These are phyloP conservation scores for Spondyliosoma cantharus DNA, from an alignment of 2,797 vertebrate species.

Conservation along the genomic window DNA sequence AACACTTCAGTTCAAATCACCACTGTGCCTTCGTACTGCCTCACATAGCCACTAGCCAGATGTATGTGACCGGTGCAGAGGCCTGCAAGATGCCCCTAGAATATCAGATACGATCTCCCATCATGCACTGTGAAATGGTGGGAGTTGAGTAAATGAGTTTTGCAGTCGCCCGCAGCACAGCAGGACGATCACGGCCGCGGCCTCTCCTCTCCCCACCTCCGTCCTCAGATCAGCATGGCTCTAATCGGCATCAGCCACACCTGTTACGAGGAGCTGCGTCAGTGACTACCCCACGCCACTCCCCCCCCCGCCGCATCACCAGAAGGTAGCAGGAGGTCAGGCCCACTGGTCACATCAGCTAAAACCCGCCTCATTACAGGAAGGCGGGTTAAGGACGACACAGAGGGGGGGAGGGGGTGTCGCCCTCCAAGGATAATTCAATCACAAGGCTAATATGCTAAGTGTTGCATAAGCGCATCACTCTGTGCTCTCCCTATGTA, in stretches of 20 bases:
- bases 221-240: constrained; percentile 67
- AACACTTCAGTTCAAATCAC: constrained; percentile 1
- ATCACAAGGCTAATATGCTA: constrained; percentile 80
- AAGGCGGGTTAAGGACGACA: constrained; percentile 18
- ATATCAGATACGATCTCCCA: constrained; percentile 67
- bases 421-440: constrained; percentile 75
- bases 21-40: not conserved
- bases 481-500: constrained; percentile 74
- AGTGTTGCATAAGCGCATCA: constrained; percentile 80
- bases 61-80: constrained; percentile 14
- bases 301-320: constrained; percentile 37
- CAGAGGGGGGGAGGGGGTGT: constrained; percentile 19
- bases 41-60: not conserved
- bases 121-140: constrained; percentile 70
- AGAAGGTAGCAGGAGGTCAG: constrained; percentile 62
- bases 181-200: constrained; percentile 47
- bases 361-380: constrained; percentile 51
- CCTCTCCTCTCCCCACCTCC: constrained; percentile 66
- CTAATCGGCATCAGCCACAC: constrained; percentile 62
- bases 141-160: constrained; percentile 72
- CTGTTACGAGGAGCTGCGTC: constrained; percentile 64
- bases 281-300: constrained; percentile 56
- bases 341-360: constrained; percentile 53
- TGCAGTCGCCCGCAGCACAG: constrained; percentile 59
- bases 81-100: constrained; percentile 44